Evolutionary conservation across 1,140 invertebrate genomes (phyloP), one percentile per base, ranked within the genome.

Genomic region (Neomicropteryx cornuta): DNA sequence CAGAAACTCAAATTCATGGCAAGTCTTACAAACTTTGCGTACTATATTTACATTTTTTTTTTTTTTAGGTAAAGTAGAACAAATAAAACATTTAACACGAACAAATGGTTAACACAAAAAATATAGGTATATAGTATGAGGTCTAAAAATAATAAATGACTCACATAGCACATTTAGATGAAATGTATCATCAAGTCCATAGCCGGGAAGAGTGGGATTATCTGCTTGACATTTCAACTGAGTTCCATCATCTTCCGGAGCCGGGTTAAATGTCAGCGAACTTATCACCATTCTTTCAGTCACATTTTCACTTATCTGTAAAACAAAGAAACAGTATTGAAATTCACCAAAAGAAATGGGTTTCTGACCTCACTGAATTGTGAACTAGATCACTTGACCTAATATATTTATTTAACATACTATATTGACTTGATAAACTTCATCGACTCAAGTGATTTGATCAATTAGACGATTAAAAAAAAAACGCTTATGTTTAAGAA

Each of bases 101-200:
- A 24, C 23, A 24, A 13, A 8, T 6, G 6, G 23, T 24, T 24
- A 13, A 24, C 23, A 24, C 23, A 24, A 24, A 24, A 24, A 6
- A 24, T 24, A 24, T 24, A 6, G 23, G 13, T 6, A 6, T 24
- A 24, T 24, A 8, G 23, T 8, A 8, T 24, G 23, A 24, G 23
- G 6, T 24, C 6, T 24, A n/a, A n/a, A n/a, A n/a, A n/a, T n/a
- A 14, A 10, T 36, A 30, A 42, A 36, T 18, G 45, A 86, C 86
- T 87, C 71, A 89, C 87, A 90, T 39, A 88, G 82, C 49, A 92
- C 82, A 60, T 89, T 86, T 37, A 92, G 64, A 46, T 73, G 75
- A 54, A 87, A 79, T 23, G 75, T 75, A 54, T 91, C 86, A 52
- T 90, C 84, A 24, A 89, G 67, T 39, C 71, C 77, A 33, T 79